phyloP scores from a whole-genome alignment of 2,113 vertebrate species.

The Miniopterus natalensis region DNA sequence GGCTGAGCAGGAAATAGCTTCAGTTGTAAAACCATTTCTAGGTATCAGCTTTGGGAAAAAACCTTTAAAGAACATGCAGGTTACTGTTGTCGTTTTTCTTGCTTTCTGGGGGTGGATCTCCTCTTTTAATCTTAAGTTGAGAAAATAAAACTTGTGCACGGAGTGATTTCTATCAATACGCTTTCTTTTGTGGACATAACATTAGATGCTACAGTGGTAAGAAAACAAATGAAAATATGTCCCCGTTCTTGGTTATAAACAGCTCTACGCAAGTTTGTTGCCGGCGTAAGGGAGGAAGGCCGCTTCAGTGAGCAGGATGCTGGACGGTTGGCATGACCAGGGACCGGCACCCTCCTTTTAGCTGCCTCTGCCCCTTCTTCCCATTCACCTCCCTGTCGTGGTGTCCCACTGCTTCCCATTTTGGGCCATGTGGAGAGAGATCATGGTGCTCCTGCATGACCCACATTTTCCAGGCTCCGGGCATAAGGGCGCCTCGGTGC shows the following conservation, averaged over 20 bases:
- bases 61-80: not conserved
- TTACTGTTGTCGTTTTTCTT: not conserved
- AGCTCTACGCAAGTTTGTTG: not conserved
- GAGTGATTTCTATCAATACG: not conserved
- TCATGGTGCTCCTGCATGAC: not conserved
- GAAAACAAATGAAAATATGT: not conserved
- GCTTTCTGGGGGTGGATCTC: not conserved
- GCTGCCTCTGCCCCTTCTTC: not conserved
- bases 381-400: not conserved
- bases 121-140: not conserved
- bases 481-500: not conserved
- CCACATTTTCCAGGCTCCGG: not conserved
- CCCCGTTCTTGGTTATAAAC: not conserved
- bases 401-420: not conserved
- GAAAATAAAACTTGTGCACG: not conserved
- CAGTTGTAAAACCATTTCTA: not conserved
- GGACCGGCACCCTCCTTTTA: not conserved
- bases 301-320: not conserved
- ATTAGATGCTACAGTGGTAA: not conserved
- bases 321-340: not conserved
- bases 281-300: not conserved
- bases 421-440: not conserved
- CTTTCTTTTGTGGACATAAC: not conserved
- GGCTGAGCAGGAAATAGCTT: not conserved
- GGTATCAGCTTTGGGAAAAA: not conserved